phyloP scores from a whole-genome alignment of 2,888 invertebrate species.

The Drosophila yooni region DNA sequence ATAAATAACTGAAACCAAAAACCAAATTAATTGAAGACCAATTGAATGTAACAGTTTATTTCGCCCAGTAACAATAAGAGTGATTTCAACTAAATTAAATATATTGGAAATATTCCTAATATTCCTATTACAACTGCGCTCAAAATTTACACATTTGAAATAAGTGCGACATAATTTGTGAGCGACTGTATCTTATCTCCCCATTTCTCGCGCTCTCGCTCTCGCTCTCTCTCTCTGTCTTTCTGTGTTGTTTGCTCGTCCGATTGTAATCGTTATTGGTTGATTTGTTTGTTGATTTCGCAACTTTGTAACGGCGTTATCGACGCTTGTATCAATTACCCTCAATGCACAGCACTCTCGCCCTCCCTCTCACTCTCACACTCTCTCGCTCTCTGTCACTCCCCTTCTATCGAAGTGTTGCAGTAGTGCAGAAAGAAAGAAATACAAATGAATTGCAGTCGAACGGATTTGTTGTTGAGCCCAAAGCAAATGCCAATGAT shows the following conservation, averaged over 20 bases:
- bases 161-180: neutral
- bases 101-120: neutral
- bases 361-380: neutral
- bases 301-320: conserved; percentile 50
- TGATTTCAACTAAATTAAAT: neutral
- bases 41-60: neutral
- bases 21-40: neutral
- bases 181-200: neutral
- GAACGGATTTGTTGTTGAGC: conserved; percentile 30
- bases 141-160: neutral
- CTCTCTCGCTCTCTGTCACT: conserved; percentile 4
- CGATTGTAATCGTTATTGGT: conserved; percentile 30
- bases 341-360: neutral
- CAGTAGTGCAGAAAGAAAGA: conserved; percentile 29
- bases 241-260: neutral
- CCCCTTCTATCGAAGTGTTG: conserved; percentile 10
- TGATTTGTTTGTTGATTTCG: conserved; percentile 43
- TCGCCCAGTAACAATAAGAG: neutral
- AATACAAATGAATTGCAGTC: conserved; percentile 19
- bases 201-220: neutral
- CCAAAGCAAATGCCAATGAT: neutral
- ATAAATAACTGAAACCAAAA: neutral
- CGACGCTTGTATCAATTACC: conserved; percentile 33
- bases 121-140: neutral
- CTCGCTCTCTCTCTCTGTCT: neutral